phyloP scores from a whole-genome alignment of 2,888 invertebrate species.

The Scaptodrosophila latifasciaeformis region DNA sequence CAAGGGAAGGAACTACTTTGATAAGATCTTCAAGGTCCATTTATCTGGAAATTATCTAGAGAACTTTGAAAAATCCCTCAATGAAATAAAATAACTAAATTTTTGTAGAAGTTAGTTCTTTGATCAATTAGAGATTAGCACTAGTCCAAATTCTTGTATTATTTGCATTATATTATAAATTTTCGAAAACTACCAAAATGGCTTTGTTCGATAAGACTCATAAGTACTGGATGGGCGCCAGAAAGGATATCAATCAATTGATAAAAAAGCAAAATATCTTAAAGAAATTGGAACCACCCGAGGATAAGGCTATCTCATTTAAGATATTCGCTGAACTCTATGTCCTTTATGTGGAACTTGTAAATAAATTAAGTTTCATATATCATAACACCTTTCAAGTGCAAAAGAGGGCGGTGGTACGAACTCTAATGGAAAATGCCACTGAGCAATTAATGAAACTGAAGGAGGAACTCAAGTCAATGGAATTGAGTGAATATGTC shows the following conservation, averaged over 20 bases:
- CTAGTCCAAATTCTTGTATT: too few species aligned
- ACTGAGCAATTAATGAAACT: slow-evolving; percentile 76
- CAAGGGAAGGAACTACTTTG: too few species aligned
- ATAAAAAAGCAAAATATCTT: slow-evolving; percentile 72
- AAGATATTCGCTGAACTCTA: slow-evolving; percentile 70
- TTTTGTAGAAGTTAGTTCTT: too few species aligned
- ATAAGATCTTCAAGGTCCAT: too few species aligned
- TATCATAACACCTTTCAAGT: slow-evolving; percentile 72
- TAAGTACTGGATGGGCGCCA: slow-evolving; percentile 76
- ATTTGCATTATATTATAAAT: too few species aligned
- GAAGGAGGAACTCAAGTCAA: slow-evolving; percentile 76
- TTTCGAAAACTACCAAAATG: slow-evolving; percentile 59
- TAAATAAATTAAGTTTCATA: slow-evolving; percentile 69
- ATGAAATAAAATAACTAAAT: too few species aligned
- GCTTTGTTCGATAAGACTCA: slow-evolving; percentile 76
- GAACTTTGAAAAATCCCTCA: too few species aligned
- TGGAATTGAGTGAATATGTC: slow-evolving; percentile 78
- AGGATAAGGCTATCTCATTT: slow-evolving; percentile 56
- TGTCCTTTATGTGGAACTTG: slow-evolving; percentile 67
- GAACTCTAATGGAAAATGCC: slow-evolving; percentile 59
- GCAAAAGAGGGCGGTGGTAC: slow-evolving; percentile 69
- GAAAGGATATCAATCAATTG: slow-evolving; percentile 73
- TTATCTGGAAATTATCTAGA: too few species aligned
- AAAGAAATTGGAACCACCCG: slow-evolving; percentile 55
- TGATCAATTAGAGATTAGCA: too few species aligned